Evolutionary conservation across 1,140 invertebrate genomes (phyloP), one percentile per base, ranked within the genome.

Genomic region (Drosophila lacertosa): DNA sequence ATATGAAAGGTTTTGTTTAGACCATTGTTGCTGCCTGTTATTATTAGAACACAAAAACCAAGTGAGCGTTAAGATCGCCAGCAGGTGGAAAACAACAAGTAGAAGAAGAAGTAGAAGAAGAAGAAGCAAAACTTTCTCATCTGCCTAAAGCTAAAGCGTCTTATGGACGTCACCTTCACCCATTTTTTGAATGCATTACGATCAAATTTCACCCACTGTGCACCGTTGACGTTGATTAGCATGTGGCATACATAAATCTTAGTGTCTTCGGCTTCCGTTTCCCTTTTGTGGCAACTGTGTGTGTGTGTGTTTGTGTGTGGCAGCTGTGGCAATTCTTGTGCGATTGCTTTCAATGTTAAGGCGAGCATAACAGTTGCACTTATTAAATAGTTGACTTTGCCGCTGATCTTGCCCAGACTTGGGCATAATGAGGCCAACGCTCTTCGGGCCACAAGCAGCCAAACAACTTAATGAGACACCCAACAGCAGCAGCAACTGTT

Each of bases 21-120:
- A 32, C 24, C 51, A 42, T 67, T 71, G 69, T 74, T 70, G 59
- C 33, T 48, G 13, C 35, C 57, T 53, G 33, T 80, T 82, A 74
- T 86, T 86, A 88, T 86, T 86, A 86, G 81, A 86, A 86, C 81
- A 86, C 82, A 86, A 77, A 77, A 88, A 42, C 77, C 82, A 86
- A 88, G 81, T 88, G 65, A 86, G 81, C 81, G 81, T 86, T 86
- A 86, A 86, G 81, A 84, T 84, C 81, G 64, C 77, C 63, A 72
- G 68, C 57, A 75, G 58, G 18, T 54, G 54, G 35, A 59, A n/a
- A n/a, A n/a, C n/a, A n/a, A n/a, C n/a, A n/a, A n/a, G n/a, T n/a
- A 78, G 26, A 22, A 22, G 4, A 22, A 22, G 4, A 22, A 29
- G 9, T 59, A 78, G n/a, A 59, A 78, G 26, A 22, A 22, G 4